Conservation (phyloP, 2,113 vertebrate species). For the Spea bombifrons region DNA sequence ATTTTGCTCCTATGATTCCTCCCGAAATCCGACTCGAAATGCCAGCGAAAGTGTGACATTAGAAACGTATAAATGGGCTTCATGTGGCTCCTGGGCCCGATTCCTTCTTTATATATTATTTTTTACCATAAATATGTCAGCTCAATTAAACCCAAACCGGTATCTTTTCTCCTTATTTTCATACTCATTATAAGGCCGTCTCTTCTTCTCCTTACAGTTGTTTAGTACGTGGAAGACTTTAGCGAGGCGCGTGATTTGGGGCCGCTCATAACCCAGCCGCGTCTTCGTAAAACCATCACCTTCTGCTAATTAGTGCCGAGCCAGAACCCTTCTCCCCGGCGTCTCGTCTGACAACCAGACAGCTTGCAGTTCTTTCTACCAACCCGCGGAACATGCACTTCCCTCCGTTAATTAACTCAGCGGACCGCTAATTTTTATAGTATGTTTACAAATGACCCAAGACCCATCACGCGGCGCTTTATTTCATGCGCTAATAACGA, state of each 20-base stretch:
- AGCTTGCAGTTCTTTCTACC: neutral
- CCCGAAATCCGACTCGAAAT: too few species aligned
- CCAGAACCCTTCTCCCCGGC: too few species aligned
- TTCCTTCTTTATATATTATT: too few species aligned
- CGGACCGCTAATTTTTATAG: neutral
- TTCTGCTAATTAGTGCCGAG: constrained; percentile 20
- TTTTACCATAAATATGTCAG: too few species aligned
- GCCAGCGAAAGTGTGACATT: too few species aligned
- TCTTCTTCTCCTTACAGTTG: neutral
- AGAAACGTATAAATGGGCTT: neutral
- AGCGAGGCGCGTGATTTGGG: neutral
- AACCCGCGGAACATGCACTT: neutral
- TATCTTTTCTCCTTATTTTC: neutral
- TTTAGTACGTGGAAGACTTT: neutral
- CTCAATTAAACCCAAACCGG: too few species aligned
- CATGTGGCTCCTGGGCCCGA: neutral
- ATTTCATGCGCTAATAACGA: too few species aligned
- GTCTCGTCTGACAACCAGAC: neutral
- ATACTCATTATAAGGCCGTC: neutral
- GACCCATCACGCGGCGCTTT: too few species aligned
- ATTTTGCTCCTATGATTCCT: too few species aligned
- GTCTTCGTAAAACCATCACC: neutral
- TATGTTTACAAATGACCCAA: neutral
- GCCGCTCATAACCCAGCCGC: neutral
- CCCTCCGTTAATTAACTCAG: neutral